Conservation (phyloP, 2,888 invertebrate genomes). For the Campoplex nolae region DNA sequence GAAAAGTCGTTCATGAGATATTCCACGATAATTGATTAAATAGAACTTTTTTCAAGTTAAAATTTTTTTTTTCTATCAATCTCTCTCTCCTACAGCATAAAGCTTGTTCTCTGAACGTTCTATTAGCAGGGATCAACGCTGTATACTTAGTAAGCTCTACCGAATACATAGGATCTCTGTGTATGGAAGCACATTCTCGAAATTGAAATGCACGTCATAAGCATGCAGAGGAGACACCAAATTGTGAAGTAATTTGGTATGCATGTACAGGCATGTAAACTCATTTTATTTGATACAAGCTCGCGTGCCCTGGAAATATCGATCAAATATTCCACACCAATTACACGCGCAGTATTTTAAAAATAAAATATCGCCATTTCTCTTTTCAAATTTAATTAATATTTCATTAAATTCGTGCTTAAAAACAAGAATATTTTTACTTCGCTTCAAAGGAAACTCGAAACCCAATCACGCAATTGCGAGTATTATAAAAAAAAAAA, state of each 20-base stretch:
- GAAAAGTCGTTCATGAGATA: neutral
- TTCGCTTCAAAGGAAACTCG: too few species aligned
- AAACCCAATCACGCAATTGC: too few species aligned
- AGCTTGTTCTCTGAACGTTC: neutral
- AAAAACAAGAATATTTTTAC: too few species aligned
- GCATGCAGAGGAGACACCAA: neutral
- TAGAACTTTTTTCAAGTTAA: neutral
- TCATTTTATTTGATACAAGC: neutral
- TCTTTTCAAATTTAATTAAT: neutral
- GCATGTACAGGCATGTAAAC: neutral
- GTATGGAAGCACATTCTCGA: neutral
- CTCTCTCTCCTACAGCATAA: neutral
- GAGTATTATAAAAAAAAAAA: neutral
- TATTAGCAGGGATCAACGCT: neutral
- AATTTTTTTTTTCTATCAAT: too few species aligned
- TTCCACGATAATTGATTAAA: too few species aligned
- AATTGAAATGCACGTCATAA: neutral
- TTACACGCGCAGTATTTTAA: neutral
- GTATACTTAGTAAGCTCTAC: neutral
- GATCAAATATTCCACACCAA: neutral
- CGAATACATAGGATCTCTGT: neutral
- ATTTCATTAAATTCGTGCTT: neutral
- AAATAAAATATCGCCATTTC: neutral
- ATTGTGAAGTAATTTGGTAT: neutral
- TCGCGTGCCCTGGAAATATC: neutral